Evolutionary conservation across 2,113 vertebrate genomes (phyloP).

Genomic region (Calidris pygmaea): DNA sequence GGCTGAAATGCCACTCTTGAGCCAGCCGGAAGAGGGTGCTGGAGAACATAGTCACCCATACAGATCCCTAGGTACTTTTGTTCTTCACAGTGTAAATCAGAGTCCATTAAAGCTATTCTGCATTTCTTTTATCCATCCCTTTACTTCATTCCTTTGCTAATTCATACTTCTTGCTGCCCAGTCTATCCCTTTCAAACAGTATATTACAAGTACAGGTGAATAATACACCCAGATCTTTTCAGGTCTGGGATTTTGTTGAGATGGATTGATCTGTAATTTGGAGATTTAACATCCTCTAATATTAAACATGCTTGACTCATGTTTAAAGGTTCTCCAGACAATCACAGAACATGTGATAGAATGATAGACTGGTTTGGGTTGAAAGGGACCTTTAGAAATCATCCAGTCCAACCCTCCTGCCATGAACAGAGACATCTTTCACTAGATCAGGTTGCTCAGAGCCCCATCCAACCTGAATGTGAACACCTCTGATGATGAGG

Average conservation of each 20-base stretch:
- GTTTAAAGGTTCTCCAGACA: neutral
- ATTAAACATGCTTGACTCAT: neutral
- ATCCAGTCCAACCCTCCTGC: neutral
- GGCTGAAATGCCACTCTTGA: neutral
- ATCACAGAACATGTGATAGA: neutral
- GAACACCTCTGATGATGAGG: neutral
- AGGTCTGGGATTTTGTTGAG: neutral
- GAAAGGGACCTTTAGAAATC: neutral
- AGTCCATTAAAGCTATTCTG: neutral
- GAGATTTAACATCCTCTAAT: neutral
- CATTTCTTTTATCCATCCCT: neutral
- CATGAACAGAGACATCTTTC: neutral
- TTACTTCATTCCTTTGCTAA: neutral
- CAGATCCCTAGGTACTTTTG: neutral
- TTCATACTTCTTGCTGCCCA: neutral
- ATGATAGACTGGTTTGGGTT: neutral
- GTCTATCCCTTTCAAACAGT: neutral
- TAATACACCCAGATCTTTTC: neutral
- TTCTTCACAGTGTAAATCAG: neutral
- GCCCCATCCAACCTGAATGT: neutral
- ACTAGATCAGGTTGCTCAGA: neutral
- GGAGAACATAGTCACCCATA: neutral
- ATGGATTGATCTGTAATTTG: neutral
- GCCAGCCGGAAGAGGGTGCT: slow-evolving; percentile 36
- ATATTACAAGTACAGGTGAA: neutral